Percentiles rank a stretch among this genome's conserved stretches.
Conservation (phyloP, 2,888 invertebrate species). For the Chrysotoxum bicinctum region DNA sequence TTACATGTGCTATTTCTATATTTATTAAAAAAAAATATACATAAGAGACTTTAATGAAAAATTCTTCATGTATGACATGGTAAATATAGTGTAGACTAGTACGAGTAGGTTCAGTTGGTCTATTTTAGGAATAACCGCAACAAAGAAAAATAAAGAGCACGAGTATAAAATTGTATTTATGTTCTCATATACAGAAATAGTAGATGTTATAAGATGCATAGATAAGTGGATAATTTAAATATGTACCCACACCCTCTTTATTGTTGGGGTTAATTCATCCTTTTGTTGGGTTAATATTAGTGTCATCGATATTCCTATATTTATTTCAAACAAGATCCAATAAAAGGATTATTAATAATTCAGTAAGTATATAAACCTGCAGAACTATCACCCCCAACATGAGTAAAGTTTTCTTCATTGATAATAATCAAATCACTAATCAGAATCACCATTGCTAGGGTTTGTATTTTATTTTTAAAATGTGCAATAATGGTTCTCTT, state of each 20-base stretch:
- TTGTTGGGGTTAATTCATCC: background rate
- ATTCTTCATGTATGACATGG: slow-evolving; percentile 8
- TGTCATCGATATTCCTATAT: background rate
- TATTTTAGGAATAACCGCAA: slow-evolving; percentile 16
- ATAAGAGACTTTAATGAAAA: background rate
- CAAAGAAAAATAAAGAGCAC: background rate
- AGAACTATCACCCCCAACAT: background rate
- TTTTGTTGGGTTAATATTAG: background rate
- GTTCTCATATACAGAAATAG: background rate
- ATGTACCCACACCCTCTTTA: background rate
- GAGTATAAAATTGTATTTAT: background rate
- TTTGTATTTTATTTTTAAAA: too few species aligned
- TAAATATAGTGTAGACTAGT: background rate
- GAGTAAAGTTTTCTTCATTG: background rate
- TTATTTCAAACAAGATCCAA: background rate
- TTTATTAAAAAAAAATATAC: background rate
- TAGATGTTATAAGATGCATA: background rate
- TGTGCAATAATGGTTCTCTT: background rate
- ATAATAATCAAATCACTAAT: too few species aligned
- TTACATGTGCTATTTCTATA: slow-evolving; percentile 13
- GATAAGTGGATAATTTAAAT: background rate
- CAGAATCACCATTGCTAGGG: too few species aligned
- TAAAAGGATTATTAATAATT: background rate
- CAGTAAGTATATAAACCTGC: background rate
- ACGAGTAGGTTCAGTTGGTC: background rate